Base-by-base conservation (phyloP, 2,888 invertebrate species). In the Yponomeuta cagnagella region DNA sequence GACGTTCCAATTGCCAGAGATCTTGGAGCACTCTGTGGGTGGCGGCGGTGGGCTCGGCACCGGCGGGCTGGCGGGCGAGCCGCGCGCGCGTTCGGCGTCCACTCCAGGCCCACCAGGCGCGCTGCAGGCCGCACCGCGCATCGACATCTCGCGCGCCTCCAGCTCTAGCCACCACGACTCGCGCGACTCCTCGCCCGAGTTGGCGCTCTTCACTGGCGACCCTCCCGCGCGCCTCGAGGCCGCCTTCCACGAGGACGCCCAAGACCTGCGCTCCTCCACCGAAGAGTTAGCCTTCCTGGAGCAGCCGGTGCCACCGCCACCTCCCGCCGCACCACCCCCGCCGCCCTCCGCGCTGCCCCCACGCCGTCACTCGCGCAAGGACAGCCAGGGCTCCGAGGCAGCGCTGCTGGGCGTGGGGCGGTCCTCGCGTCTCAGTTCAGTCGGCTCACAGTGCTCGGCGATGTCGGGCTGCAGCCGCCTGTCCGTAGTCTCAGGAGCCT, bases 91-190 rank as follows among this genome's bases (percentile, higher is more conserved):
- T 75, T 88, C 87, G 31, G 86, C 84, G 76, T 90, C 92, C 69
- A 88, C 92, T 75, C 90, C 89, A 72, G 82, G 82, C 68, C 88
- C 92, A 75, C 90, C 89, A 72, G 82, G 82, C 72, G 80, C 77
- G 70, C 78, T 82, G 71, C 78, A 79, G 71, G 80, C 94, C 75
- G 95, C 97, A 70, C 97, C 97, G 33, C 94, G 97, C 79, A 97
- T 97, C 78, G 97, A 97, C 90, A 96, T 97, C 83, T 97, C 97
- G 76, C 94, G 97, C 76, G 97, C 97, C 6, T 97, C 97, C 81
- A 96, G 96, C 84, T 97, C 97, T 72, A 96, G 96, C 63, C 97
- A 97, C 79, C 97, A 97, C 82, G 97, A 97, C 82, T 96, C 96
- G 78, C 94, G 96, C 69, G 96, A 96, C 80, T 96, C 96, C 79